These are phyloP conservation scores for Lithobates pipiens DNA, from an alignment of 2,797 vertebrate genomes.

Conservation along the genomic window DNA sequence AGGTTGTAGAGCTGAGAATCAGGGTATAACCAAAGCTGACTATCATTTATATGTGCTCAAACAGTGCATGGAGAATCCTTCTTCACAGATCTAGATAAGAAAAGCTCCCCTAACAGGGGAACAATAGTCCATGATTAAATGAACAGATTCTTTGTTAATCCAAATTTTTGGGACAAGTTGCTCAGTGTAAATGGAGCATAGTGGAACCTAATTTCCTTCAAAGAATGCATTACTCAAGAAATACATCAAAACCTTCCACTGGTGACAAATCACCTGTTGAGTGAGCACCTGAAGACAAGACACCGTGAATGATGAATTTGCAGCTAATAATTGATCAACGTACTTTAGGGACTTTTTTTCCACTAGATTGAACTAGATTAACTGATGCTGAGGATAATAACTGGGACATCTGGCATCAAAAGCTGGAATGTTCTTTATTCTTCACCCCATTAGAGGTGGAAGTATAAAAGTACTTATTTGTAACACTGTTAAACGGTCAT, in stretches of 20 bases:
- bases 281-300: conserved; percentile 35
- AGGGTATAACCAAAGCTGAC: conserved; percentile 11
- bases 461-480: not conserved
- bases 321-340: conserved; percentile 26
- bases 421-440: not conserved
- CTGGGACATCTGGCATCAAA: conserved; percentile 49
- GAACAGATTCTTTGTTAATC: conserved; percentile 53
- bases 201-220: conserved; percentile 50
- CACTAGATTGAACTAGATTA: conserved; percentile 17
- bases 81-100: conserved; percentile 50
- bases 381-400: conserved; percentile 24
- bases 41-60: conserved; percentile 29
- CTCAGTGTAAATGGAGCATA: conserved; percentile 59
- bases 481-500: not conserved
- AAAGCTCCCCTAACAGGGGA: conserved; percentile 14
- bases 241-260: conserved; percentile 44
- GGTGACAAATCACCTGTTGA: conserved; percentile 57
- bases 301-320: conserved; percentile 38
- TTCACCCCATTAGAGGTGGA: not conserved
- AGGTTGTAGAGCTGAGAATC: not conserved
- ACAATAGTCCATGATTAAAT: conserved; percentile 60
- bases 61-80: conserved; percentile 2
- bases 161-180: conserved; percentile 35
- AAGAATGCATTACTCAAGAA: conserved; percentile 54
- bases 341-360: conserved; percentile 26